A percentile compares a stretch with the other conserved stretches of the same genome.
phyloP scores from a whole-genome alignment of 2,797 vertebrate genomes.

The Alfaro cultratus region DNA sequence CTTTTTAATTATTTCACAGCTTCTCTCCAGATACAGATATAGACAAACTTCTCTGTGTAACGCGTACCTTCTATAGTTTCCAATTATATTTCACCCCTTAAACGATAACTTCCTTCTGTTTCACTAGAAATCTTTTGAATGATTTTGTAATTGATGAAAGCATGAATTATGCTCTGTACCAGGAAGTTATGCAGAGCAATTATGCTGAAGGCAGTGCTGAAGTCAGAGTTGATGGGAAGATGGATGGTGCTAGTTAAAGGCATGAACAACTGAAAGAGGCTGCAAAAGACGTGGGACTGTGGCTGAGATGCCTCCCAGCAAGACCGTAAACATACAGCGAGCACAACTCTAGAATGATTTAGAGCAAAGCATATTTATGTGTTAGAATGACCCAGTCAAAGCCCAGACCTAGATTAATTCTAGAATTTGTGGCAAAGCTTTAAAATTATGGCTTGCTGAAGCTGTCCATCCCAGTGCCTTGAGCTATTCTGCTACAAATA shows the following conservation, averaged over 20 bases:
- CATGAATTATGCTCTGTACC: neutral
- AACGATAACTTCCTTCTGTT: neutral
- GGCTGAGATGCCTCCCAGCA: neutral
- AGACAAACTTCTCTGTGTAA: neutral
- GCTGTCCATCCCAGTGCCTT: neutral
- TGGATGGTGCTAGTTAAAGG: neutral
- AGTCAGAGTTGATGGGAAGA: constrained; percentile 2
- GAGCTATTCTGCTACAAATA: neutral
- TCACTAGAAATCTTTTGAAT: neutral
- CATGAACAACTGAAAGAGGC: neutral
- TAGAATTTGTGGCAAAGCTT: neutral
- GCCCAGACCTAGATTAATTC: neutral
- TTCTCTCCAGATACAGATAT: neutral
- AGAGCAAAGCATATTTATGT: neutral
- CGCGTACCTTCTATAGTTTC: neutral
- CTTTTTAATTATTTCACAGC: neutral
- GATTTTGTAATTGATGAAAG: neutral
- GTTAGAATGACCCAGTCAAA: neutral
- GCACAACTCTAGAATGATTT: neutral
- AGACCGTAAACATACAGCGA: neutral
- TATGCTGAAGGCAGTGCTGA: neutral
- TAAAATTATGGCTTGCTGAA: neutral
- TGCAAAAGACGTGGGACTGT: neutral
- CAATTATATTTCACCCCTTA: neutral
- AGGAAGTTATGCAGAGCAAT: neutral